Evolutionary conservation across 1,140 invertebrate genomes (phyloP).

Genomic region (Steinernema khuongi): DNA sequence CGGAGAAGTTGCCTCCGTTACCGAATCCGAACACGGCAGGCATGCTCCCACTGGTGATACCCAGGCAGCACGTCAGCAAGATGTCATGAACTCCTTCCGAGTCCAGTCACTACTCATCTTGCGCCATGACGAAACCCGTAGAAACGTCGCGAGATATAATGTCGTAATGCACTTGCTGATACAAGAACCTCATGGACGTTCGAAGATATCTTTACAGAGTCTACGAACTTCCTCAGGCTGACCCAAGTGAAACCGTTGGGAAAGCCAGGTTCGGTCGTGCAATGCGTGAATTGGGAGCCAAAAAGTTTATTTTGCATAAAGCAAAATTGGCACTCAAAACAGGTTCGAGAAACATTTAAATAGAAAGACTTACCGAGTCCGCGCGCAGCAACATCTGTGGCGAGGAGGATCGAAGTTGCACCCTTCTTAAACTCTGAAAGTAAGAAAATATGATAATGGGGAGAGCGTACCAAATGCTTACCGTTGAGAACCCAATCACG

Average conservation of each 20-base stretch:
- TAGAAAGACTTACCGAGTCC: constrained; percentile 77
- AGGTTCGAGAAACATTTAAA: background rate
- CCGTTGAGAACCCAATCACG: constrained; percentile 63
- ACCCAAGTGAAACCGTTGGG: background rate
- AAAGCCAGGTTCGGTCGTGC: background rate
- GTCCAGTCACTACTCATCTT: too few relatives aligned
- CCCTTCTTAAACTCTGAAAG: constrained; percentile 78
- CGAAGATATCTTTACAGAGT: background rate
- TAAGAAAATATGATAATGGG: background rate
- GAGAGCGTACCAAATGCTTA: background rate
- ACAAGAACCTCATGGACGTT: too few relatives aligned
- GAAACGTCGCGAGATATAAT: too few relatives aligned
- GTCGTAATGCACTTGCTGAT: too few relatives aligned
- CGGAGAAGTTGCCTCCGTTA: background rate
- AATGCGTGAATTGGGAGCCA: background rate
- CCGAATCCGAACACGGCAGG: background rate
- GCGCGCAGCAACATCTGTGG: constrained; percentile 94
- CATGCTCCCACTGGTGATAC: too few relatives aligned
- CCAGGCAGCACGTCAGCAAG: too few relatives aligned
- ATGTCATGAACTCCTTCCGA: too few relatives aligned
- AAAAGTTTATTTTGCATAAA: background rate
- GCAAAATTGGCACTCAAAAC: background rate
- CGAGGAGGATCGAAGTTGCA: constrained; percentile 82
- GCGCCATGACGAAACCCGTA: too few relatives aligned
- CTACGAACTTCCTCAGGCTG: background rate